These are phyloP conservation scores for Pampusana beccarii DNA, from an alignment of 2,113 vertebrate genomes.

Conservation along the genomic window DNA sequence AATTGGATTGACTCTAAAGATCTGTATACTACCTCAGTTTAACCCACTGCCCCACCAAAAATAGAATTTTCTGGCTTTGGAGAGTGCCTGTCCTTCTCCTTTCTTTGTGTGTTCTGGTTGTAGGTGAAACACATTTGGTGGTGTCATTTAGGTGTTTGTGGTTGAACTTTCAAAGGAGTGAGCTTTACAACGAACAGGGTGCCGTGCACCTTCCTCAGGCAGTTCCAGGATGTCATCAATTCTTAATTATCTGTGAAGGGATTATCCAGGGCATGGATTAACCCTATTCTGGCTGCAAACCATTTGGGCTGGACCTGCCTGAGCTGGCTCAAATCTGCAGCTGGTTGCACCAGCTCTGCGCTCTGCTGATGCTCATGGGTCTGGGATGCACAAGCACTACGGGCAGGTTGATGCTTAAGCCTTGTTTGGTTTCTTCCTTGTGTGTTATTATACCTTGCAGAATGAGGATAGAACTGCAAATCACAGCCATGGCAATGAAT, in stretches of 20 bases:
- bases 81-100: neutral
- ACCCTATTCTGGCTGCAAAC: neutral
- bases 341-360: too few relatives aligned
- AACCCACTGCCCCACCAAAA: neutral
- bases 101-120: neutral
- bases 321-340: neutral
- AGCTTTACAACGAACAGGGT: neutral
- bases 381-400: neutral
- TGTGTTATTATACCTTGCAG: neutral
- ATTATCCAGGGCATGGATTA: neutral
- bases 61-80: neutral
- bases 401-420: neutral
- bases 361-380: neutral
- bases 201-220: neutral
- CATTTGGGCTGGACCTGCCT: neutral
- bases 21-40: neutral
- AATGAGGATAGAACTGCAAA: neutral
- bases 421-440: neutral
- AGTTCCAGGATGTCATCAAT: neutral
- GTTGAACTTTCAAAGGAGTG: neutral
- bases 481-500: neutral
- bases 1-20: neutral
- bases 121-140: neutral
- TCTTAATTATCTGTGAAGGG: neutral
- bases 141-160: fast-evolving